Conservation (phyloP, 2,113 vertebrate species). For the Myotis davidii region DNA sequence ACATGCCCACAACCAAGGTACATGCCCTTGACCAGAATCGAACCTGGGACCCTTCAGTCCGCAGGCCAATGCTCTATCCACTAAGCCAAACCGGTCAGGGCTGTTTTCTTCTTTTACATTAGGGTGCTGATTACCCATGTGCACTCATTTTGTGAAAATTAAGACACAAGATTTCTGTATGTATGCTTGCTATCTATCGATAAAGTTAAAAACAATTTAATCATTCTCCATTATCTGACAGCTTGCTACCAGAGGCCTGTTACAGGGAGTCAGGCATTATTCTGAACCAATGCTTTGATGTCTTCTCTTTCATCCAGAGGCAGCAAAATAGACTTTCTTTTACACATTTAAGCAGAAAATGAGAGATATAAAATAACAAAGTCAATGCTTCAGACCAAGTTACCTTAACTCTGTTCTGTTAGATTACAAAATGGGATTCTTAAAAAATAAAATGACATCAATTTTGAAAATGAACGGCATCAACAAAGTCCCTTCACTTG, state of each 20-base stretch:
- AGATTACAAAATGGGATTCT: not conserved
- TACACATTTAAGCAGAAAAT: not conserved
- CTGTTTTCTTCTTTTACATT: not conserved
- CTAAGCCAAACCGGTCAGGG: no score
- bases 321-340: not conserved
- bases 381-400: not conserved
- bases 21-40: no score
- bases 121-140: not conserved
- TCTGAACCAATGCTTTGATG: not conserved
- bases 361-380: conserved; percentile 15
- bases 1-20: no score
- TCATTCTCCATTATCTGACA: not conserved
- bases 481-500: not conserved
- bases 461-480: not conserved
- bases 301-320: not conserved
- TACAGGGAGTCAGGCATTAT: not conserved
- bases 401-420: not conserved
- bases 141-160: not conserved
- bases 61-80: no score
- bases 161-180: not conserved
- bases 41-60: no score
- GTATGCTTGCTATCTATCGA: not conserved
- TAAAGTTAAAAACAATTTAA: not conserved
- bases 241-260: not conserved
- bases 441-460: not conserved